phyloP scores from a whole-genome alignment of 1,140 invertebrate genomes.

The Caerostris darwini region DNA sequence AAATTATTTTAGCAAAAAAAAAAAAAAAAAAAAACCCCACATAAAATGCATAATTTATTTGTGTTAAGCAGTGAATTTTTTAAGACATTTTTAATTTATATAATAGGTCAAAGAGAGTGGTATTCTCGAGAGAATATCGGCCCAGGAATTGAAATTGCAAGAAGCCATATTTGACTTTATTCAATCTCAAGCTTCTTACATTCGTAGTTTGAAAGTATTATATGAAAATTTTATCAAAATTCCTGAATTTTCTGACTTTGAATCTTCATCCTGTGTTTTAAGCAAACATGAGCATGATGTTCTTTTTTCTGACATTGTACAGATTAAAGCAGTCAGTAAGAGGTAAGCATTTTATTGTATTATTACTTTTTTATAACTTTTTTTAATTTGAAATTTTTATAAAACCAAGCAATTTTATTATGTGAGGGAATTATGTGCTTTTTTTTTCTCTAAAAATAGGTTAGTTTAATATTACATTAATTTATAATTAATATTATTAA shows the following conservation, averaged over 20 bases:
- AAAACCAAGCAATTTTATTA: not conserved
- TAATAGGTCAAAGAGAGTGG: constrained; percentile 82
- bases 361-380: not conserved
- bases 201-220: constrained; percentile 94
- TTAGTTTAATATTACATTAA: too few relatives aligned
- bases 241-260: constrained; percentile 86
- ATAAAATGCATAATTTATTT: too few relatives aligned
- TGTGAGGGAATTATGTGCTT: not conserved
- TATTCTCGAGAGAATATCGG: constrained; percentile 86
- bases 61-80: not conserved
- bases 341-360: constrained; percentile 36
- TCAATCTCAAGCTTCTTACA: constrained; percentile 97
- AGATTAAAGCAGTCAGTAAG: constrained; percentile 83
- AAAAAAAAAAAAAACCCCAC: too few relatives aligned
- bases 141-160: constrained; percentile 90
- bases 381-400: not conserved
- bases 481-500: too few relatives aligned
- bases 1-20: too few relatives aligned
- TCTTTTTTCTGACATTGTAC: constrained; percentile 90
- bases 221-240: constrained; percentile 93
- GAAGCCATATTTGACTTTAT: constrained; percentile 97
- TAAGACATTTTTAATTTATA: constrained; percentile 82
- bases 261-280: constrained; percentile 83
- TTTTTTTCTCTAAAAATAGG: too few relatives aligned
- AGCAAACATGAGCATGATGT: constrained; percentile 88